Percentiles rank a stretch among this genome's conserved stretches.
These are phyloP conservation scores for Ellobius talpinus DNA, from an alignment of 2,113 vertebrate genomes.

Conservation along the genomic window DNA sequence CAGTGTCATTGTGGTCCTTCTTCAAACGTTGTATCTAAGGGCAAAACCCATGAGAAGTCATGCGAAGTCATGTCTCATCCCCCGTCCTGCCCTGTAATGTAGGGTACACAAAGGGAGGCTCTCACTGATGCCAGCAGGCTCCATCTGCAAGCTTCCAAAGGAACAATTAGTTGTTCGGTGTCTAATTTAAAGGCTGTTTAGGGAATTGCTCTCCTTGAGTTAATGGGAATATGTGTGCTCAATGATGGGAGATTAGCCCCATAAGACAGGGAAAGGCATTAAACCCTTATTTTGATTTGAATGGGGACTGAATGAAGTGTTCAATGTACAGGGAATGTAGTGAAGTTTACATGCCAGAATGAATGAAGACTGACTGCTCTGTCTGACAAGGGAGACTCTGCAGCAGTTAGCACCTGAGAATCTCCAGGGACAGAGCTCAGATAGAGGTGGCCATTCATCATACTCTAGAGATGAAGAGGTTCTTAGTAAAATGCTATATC, in stretches of 20 bases:
- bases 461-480: background rate
- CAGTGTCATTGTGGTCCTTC: background rate
- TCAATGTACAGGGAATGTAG: constrained; percentile 66
- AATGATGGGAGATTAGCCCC: constrained; percentile 68
- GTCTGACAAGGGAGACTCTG: background rate
- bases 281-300: constrained; percentile 73
- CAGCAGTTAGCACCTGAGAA: background rate
- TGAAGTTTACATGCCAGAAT: constrained; percentile 63
- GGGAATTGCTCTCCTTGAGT: constrained; percentile 59
- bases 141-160: background rate
- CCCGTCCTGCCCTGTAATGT: background rate
- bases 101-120: background rate
- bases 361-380: constrained; percentile 61
- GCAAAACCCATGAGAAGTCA: background rate
- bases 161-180: background rate
- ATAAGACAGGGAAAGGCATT: constrained; percentile 58
- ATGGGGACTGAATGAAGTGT: constrained; percentile 60
- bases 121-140: background rate
- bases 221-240: constrained; percentile 63
- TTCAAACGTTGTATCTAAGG: background rate
- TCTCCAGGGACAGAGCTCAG: constrained; percentile 27
- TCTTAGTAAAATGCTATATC: constrained; percentile 75
- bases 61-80: background rate
- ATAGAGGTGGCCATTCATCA: background rate
- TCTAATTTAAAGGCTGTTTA: background rate